Percentiles rank a stretch among this genome's conserved stretches.
phyloP scores from a whole-genome alignment of 1,140 invertebrate genomes.

The Mizuhopecten yessoensis region DNA sequence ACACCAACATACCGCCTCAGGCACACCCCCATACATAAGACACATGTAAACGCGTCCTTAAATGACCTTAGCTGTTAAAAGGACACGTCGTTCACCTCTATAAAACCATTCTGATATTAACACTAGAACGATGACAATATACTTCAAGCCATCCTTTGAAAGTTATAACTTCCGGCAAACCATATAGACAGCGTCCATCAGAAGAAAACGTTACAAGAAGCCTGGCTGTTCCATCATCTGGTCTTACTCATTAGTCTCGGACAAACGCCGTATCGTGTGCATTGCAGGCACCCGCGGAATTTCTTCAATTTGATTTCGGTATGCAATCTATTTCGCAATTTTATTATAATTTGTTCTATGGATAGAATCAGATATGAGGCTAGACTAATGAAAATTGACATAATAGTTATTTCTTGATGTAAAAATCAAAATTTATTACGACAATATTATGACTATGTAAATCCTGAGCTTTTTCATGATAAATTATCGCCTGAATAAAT shows the following conservation, averaged over 20 bases:
- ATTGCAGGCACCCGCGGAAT: not conserved
- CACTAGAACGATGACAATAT: too few relatives aligned
- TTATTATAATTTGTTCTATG: constrained; percentile 11
- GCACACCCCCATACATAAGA: too few relatives aligned
- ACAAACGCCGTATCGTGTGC: not conserved
- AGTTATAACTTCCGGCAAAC: too few relatives aligned
- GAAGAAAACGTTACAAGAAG: too few relatives aligned
- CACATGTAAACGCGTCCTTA: too few relatives aligned
- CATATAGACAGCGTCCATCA: too few relatives aligned
- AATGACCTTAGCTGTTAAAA: too few relatives aligned
- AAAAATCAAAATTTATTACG: constrained; percentile 36
- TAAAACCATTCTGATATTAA: too few relatives aligned
- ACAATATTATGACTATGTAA: constrained; percentile 39
- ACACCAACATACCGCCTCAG: too few relatives aligned
- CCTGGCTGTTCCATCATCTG: not conserved
- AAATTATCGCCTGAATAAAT: not conserved
- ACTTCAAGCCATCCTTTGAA: too few relatives aligned
- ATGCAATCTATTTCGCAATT: not conserved
- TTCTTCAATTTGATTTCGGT: constrained; percentile 8
- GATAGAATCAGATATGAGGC: not conserved
- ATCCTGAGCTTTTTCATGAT: constrained; percentile 25
- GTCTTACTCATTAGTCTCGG: not conserved
- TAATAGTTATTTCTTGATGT: constrained; percentile 12
- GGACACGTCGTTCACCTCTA: too few relatives aligned
- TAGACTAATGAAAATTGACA: not conserved